A percentile compares a stretch with the other conserved stretches of the same genome.
Conservation (phyloP, 2,113 vertebrate genomes). For the Leucopsar rothschildi region DNA sequence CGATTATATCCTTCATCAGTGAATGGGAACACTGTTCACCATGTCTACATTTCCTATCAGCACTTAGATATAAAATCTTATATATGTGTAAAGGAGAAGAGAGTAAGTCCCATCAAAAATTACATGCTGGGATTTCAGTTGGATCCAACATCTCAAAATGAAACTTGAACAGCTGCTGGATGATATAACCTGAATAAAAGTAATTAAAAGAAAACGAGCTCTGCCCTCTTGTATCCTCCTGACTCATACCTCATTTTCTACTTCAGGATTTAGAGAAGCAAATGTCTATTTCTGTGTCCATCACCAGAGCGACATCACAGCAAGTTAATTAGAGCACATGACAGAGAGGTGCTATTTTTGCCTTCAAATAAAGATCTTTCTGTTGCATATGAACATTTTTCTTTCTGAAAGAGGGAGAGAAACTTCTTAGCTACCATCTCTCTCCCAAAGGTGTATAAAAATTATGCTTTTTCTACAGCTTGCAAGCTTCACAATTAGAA, state of each 20-base stretch:
- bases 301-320: constrained; percentile 51
- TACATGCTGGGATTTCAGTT: constrained; percentile 15
- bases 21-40: not conserved
- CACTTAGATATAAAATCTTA: not conserved
- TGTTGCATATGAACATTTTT: constrained; percentile 51
- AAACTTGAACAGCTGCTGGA: constrained; percentile 45
- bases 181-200: constrained; percentile 61
- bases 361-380: constrained; percentile 41
- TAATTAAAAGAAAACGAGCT: constrained; percentile 64
- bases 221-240: constrained; percentile 57
- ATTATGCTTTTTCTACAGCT: constrained; percentile 30
- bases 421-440: not conserved
- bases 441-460: constrained; percentile 50
- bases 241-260: constrained; percentile 58
- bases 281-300: constrained; percentile 62
- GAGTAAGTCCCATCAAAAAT: constrained; percentile 26
- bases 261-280: constrained; percentile 57
- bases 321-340: constrained; percentile 61
- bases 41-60: not conserved
- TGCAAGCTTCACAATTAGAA: constrained; percentile 5
- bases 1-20: not conserved
- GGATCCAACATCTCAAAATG: not conserved
- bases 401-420: constrained; percentile 9
- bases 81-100: not conserved
- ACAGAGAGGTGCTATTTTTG: constrained; percentile 57